phyloP scores from a whole-genome alignment of 2,113 vertebrate genomes.

The Machaerirhynchus nigripectus region DNA sequence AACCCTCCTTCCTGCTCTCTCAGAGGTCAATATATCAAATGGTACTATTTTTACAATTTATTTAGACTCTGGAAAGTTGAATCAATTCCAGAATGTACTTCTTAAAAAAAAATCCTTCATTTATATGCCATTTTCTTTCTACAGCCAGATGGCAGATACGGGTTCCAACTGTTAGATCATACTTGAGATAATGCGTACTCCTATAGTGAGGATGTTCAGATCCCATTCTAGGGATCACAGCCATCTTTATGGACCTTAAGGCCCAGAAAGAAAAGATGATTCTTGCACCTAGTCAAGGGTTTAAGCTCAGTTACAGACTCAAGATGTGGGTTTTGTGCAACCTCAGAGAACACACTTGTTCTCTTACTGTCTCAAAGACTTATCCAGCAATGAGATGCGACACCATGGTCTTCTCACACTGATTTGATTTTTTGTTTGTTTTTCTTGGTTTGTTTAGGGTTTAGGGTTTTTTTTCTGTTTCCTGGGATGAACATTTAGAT shows the following conservation, averaged over 20 bases:
- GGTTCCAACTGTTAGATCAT: neutral
- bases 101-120: neutral
- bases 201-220: neutral
- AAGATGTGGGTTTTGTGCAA: neutral
- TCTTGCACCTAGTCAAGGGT: neutral
- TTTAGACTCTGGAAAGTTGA: neutral
- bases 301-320: neutral
- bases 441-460: accelerated
- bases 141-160: neutral
- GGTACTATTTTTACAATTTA: neutral
- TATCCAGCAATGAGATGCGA: neutral
- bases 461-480: neutral
- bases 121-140: neutral
- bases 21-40: neutral
- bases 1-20: neutral
- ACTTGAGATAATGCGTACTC: neutral
- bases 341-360: neutral
- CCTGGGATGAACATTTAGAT: neutral
- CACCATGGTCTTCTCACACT: neutral
- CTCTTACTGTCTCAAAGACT: neutral
- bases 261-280: neutral
- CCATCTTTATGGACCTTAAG: neutral
- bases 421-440: neutral
- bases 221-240: neutral
- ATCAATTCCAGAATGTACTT: neutral